Conservation (phyloP, 2,797 vertebrate genomes). For the Peromyscus nudipes region DNA sequence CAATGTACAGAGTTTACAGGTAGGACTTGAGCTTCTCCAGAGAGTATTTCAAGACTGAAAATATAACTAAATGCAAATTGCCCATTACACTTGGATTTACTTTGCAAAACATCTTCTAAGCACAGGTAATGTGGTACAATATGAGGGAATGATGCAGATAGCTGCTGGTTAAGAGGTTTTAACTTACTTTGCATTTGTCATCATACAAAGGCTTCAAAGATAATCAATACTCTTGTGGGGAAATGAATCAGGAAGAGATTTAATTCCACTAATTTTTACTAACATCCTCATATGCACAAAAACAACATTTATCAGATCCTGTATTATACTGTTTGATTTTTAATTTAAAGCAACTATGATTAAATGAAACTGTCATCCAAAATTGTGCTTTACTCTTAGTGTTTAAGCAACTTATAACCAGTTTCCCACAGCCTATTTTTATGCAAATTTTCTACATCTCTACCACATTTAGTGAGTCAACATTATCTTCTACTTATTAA, state of each 20-base stretch:
- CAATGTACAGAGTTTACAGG: conserved; percentile 34
- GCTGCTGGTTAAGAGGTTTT: conserved; percentile 78
- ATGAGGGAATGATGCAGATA: conserved; percentile 74
- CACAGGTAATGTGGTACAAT: background rate
- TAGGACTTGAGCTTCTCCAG: conserved; percentile 62
- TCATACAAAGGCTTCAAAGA: conserved; percentile 79
- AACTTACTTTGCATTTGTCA: conserved; percentile 79
- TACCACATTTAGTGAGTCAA: conserved; percentile 65
- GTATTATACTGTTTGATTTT: conserved; percentile 77
- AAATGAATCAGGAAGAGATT: conserved; percentile 81
- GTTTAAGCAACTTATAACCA: conserved; percentile 64
- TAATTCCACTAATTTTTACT: conserved; percentile 77
- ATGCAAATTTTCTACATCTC: conserved; percentile 36
- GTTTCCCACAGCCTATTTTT: conserved; percentile 50
- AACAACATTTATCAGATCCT: conserved; percentile 58
- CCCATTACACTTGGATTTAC: background rate
- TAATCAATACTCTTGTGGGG: conserved; percentile 78
- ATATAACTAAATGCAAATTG: conserved; percentile 44
- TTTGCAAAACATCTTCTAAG: conserved; percentile 4
- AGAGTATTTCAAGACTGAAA: conserved; percentile 71
- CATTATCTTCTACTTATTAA: conserved; percentile 69
- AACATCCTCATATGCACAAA: conserved; percentile 71
- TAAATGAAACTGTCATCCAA: conserved; percentile 54
- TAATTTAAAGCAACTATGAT: conserved; percentile 64
- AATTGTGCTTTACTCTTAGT: conserved; percentile 61